Base-by-base conservation (phyloP, 2,888 invertebrate genomes). In the Eubasilissa splendida region DNA sequence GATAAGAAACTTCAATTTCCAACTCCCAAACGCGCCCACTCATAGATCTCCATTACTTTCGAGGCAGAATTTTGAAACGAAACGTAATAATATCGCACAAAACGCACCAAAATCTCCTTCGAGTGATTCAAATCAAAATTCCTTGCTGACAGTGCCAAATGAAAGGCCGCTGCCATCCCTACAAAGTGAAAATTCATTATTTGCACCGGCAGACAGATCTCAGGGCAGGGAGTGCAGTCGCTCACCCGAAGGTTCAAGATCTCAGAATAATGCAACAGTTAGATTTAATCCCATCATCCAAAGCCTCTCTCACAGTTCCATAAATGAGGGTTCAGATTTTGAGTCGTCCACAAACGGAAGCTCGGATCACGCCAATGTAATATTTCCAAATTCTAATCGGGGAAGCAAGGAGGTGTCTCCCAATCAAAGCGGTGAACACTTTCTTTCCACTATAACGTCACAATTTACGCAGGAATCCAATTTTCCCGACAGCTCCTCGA, bases 1-100 rank as follows among this genome's bases (percentile, higher is more conserved):
- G 0, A 94, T 98, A 77, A 91, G 97, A 65, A 97, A 97, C 87
- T 97, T 97, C 85, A 96, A 96, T 86, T 96, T 94, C 85, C 92
- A 94, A 0, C 88, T 96, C 31, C 93, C 95, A 0, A 92, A 93
- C 84, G 92, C 92, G 0, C 88, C 91, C 14, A 65, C 80, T 11
- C 85, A 86, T 60, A 50, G 79, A 56, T 81, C 81, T 52, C 81
- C 81, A 2, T 60, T 81, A 12, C 33, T 73, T 22, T 12, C 73
- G 11, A 75, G 77, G 10, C 60, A 76, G 52, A 68, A 58, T 12
- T 76, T 76, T 59, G 58, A 31, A 3, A 42, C 42, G 10, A 76
- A 76, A 65, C 22, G 42, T 5, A 54, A 63, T 10, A 50, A 50
- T 31, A 50, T 56, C 9, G 58, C 68, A 50, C 65, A 75, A 10